phyloP scores from a whole-genome alignment of 2,888 invertebrate genomes.

The Thysanoteuthis rhombus region DNA sequence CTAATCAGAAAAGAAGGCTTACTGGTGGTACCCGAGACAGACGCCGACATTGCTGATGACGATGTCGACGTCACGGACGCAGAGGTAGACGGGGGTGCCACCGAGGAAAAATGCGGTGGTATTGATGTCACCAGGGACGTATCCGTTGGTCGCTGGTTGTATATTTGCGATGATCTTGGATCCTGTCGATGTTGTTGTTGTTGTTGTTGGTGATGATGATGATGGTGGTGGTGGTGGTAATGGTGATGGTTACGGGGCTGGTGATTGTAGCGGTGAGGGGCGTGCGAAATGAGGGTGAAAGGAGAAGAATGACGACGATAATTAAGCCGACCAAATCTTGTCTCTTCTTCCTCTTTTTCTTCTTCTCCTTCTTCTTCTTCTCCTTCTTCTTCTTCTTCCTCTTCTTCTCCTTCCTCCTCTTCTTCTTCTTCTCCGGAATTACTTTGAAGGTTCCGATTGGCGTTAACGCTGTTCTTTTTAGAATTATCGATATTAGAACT shows the following conservation, averaged over 20 bases:
- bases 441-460: neutral
- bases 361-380: neutral
- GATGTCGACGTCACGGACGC: neutral
- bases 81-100: neutral
- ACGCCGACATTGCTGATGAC: neutral
- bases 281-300: neutral
- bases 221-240: neutral
- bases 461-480: neutral
- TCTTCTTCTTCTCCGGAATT: neutral
- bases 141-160: neutral
- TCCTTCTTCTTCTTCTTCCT: neutral
- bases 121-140: neutral
- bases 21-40: too few relatives aligned
- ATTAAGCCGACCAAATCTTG: neutral
- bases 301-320: neutral
- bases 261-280: neutral
- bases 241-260: too few relatives aligned
- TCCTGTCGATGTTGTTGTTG: neutral
- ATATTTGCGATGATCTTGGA: neutral
- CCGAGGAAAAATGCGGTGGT: neutral
- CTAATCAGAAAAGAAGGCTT: neutral
- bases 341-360: neutral
- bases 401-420: neutral
- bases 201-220: neutral
- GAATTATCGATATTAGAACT: neutral